phyloP scores from a whole-genome alignment of 2,113 vertebrate species.

The Apistogramma diplotaenia region DNA sequence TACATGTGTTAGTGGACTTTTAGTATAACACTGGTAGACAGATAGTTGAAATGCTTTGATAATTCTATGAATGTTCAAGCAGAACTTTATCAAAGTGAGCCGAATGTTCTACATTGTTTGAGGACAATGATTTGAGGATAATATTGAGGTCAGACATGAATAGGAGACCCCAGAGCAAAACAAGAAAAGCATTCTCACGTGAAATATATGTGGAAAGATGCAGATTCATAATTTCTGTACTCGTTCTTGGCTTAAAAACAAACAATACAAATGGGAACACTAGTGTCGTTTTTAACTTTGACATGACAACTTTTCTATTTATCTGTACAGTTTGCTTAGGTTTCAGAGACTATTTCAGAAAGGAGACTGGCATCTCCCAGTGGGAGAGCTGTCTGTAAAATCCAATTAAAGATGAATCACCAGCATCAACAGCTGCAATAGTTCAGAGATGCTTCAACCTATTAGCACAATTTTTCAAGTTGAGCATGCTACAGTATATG shows the following conservation, averaged over 20 bases:
- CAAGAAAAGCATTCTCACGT: neutral
- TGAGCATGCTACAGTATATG: neutral
- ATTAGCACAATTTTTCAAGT: constrained; percentile 35
- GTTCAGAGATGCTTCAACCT: constrained; percentile 6
- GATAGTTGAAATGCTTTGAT: neutral
- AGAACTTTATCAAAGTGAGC: constrained; percentile 1
- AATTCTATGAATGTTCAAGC: neutral
- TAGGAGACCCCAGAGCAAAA: neutral
- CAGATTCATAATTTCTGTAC: neutral
- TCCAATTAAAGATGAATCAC: constrained; percentile 48
- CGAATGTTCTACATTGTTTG: constrained; percentile 5
- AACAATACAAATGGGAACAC: neutral
- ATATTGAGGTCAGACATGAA: constrained; percentile 25
- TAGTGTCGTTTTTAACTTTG: neutral
- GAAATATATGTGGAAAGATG: constrained; percentile 20
- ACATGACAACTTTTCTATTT: neutral
- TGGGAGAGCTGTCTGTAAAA: constrained; percentile 41
- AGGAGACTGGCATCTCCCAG: constrained; percentile 35
- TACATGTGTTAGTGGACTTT: neutral
- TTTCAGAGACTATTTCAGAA: neutral
- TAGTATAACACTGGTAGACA: neutral
- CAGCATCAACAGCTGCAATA: neutral
- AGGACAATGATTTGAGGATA: constrained; percentile 23
- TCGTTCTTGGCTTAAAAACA: neutral
- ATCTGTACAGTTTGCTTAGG: neutral